A percentile compares a stretch with the other conserved stretches of the same genome.
Evolutionary conservation across 2,113 vertebrate species (phyloP).

Genomic region (Anoplopoma fimbria): DNA sequence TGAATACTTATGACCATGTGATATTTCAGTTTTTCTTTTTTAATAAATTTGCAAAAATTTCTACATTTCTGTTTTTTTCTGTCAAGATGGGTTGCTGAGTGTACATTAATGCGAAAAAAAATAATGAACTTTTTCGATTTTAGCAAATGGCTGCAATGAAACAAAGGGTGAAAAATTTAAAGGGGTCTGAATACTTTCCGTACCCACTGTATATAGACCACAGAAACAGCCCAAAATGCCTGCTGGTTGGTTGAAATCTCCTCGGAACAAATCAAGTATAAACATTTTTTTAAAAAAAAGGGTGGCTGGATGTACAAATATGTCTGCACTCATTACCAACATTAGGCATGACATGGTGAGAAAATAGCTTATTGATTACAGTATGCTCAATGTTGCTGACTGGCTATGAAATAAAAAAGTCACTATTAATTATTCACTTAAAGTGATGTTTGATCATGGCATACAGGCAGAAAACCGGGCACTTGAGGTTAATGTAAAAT

Average conservation of each 20-base stretch:
- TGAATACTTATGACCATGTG: too few species aligned
- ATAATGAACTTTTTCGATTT: too few species aligned
- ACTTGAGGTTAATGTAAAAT: neutral
- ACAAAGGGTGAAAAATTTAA: too few species aligned
- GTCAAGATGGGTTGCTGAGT: too few species aligned
- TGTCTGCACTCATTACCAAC: neutral
- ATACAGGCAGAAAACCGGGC: neutral
- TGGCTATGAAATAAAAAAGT: neutral
- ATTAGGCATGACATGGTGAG: neutral
- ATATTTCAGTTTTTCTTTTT: too few species aligned
- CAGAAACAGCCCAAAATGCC: neutral
- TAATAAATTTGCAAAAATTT: too few species aligned
- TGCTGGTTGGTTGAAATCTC: neutral
- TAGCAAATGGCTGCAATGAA: too few species aligned
- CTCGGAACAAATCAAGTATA: neutral
- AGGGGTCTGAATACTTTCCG: too few species aligned
- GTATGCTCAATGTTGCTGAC: neutral
- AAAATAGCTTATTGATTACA: neutral
- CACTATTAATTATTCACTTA: neutral
- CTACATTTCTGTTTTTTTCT: too few species aligned
- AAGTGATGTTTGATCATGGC: neutral
- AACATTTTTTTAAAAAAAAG: neutral
- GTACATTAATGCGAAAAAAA: too few species aligned
- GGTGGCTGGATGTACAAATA: neutral
- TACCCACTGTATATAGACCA: neutral